Conservation (phyloP, 2,888 invertebrate genomes). For the Mesorhabditis belari region DNA sequence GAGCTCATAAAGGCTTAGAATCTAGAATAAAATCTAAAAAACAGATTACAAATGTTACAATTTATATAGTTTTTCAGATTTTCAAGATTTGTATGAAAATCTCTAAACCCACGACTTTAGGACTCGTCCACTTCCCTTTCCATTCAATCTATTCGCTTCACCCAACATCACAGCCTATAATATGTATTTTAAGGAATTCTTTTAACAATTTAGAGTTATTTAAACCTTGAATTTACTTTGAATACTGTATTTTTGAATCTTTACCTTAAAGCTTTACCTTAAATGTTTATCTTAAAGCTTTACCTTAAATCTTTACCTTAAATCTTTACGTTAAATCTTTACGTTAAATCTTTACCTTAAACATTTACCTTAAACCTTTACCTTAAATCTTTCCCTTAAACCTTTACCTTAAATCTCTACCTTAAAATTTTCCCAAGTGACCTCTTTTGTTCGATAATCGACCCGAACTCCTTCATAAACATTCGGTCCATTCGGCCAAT, state of each 20-base stretch:
- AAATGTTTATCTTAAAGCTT: too few relatives aligned
- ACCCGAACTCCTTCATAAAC: constrained; percentile 60
- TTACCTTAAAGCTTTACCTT: too few relatives aligned
- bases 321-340: constrained; percentile 54
- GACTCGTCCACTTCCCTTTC: constrained; percentile 58
- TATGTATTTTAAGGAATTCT: too few relatives aligned
- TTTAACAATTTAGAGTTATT: too few relatives aligned
- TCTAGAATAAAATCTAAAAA: background rate
- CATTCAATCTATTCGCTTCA: constrained; percentile 54
- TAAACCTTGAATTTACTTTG: too few relatives aligned
- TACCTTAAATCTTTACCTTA: constrained; percentile 56
- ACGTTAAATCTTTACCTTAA: background rate
- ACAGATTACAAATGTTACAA: too few relatives aligned
- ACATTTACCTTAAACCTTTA: background rate
- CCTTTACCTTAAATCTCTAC: too few relatives aligned
- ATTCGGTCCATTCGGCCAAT: constrained; percentile 59
- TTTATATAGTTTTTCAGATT: background rate
- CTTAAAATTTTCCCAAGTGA: constrained; percentile 12
- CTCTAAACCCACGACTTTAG: constrained; percentile 51
- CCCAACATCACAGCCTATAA: constrained; percentile 58
- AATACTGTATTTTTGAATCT: too few relatives aligned
- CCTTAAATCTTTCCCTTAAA: background rate
- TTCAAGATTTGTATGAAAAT: background rate
- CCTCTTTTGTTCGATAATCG: constrained; percentile 56
- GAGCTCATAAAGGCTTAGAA: background rate